Evolutionary conservation across 2,888 invertebrate genomes (phyloP), one percentile per base, ranked within the genome.

Genomic region (Clanis bilineata): DNA sequence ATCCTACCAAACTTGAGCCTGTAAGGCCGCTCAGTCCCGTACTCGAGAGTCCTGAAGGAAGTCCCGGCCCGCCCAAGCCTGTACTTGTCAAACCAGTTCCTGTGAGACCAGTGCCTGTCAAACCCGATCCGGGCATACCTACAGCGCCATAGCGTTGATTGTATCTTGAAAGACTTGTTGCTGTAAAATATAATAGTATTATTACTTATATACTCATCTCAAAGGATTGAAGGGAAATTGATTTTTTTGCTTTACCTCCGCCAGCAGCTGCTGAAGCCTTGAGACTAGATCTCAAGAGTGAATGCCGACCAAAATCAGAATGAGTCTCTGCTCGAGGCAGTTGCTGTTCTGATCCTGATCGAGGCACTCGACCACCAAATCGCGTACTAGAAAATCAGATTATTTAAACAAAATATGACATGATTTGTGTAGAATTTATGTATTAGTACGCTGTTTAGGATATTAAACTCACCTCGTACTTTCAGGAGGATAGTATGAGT

Each of bases 271-370:
- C 79, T 9, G 91, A 89, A 60, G 96, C 95, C 80, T 97, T 97
- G 67, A 97, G 92, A 79, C 96, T 96, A 62, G 96, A 96, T 64
- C 96, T 93, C 61, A 97, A 92, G 67, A 97, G 87, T n/a, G 96
- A 96, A 79, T 97, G 97, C 64, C 96, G 92, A 21, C 96, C 96
- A 73, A 97, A 97, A 83, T 97, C 97, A 0, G 96, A 94, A 80
- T 97, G 97, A 0, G 91, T 91, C 85, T 97, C 97, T 9, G 97
- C 96, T 58, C 97, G 94, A 7, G 97, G 97, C 69, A 97, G 88
- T 83, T 98, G 97, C 84, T 98, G 97, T 87, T 98, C 98, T 44
- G 98, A 98, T 22, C 98, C 98, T 57, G 98, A 97, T 59, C 98
- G 93, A 15, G 97, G 96, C 86, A 98, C 94, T 60, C 91, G 76